These are phyloP conservation scores for Rhyacophila evoluta DNA, from an alignment of 2,888 invertebrate species.

Conservation along the genomic window DNA sequence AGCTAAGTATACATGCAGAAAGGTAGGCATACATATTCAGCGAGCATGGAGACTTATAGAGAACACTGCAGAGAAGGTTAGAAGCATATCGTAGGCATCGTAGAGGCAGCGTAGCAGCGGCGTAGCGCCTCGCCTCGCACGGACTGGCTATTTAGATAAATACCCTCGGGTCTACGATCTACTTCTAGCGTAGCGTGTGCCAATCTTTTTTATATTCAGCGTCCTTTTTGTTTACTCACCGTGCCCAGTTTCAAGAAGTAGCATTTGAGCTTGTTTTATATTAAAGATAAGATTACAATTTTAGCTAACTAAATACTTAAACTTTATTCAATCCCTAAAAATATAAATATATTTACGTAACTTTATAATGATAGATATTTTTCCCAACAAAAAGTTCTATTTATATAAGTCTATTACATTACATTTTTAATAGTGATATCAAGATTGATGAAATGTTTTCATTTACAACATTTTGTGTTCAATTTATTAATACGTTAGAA, in stretches of 20 bases:
- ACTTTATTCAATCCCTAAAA: too few relatives aligned
- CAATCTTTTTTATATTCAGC: slow-evolving; percentile 29
- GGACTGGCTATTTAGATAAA: slow-evolving; percentile 70
- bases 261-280: neutral
- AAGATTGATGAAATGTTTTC: too few relatives aligned
- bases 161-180: slow-evolving; percentile 43
- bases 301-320: too few relatives aligned
- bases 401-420: too few relatives aligned
- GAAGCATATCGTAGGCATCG: slow-evolving; percentile 55
- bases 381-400: too few relatives aligned
- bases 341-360: too few relatives aligned
- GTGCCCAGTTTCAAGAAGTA: slow-evolving; percentile 4
- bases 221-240: neutral
- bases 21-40: slow-evolving; percentile 10
- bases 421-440: too few relatives aligned
- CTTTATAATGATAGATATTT: too few relatives aligned
- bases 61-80: slow-evolving; percentile 59
- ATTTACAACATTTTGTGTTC: too few relatives aligned
- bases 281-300: neutral
- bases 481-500: too few relatives aligned
- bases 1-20: slow-evolving; percentile 9
- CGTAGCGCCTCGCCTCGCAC: slow-evolving; percentile 63
- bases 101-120: slow-evolving; percentile 3
- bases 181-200: slow-evolving; percentile 18
- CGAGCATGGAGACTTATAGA: slow-evolving; percentile 59